Percentiles rank a stretch among this genome's conserved stretches.
These are phyloP conservation scores for Drosophila nr. medialis DNA, from an alignment of 2,888 invertebrate genomes.

Conservation along the genomic window DNA sequence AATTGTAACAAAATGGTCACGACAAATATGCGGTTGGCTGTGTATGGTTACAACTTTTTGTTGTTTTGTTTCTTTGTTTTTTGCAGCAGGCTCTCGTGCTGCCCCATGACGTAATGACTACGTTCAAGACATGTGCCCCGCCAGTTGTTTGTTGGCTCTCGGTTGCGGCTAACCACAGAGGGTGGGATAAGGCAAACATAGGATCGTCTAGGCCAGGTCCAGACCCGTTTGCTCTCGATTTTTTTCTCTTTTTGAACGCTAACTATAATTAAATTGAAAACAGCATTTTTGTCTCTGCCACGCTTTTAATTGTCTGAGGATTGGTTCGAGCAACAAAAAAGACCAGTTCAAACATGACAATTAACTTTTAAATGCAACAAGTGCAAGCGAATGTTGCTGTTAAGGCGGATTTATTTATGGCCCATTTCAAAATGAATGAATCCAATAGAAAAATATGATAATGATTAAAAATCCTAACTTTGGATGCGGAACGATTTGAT, in stretches of 20 bases:
- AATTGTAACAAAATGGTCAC: conserved; percentile 80
- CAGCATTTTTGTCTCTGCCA: conserved; percentile 49
- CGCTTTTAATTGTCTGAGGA: conserved; percentile 56
- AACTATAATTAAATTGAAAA: conserved; percentile 52
- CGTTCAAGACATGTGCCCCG: conserved; percentile 69
- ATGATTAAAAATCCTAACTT: not conserved
- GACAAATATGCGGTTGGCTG: conserved; percentile 73
- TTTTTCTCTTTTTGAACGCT: conserved; percentile 18
- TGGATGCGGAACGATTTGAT: not conserved
- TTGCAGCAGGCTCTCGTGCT: conserved; percentile 19
- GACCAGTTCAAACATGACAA: conserved; percentile 20
- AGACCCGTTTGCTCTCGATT: conserved; percentile 33
- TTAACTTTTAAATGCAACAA: conserved; percentile 9
- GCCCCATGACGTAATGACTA: conserved; percentile 73
- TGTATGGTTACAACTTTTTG: conserved; percentile 44
- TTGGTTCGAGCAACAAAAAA: conserved; percentile 39
- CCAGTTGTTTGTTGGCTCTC: conserved; percentile 47
- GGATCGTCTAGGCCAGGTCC: conserved; percentile 56
- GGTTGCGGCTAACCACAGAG: conserved; percentile 36
- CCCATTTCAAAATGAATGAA: not conserved
- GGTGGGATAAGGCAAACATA: not conserved
- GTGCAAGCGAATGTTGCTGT: conserved; percentile 7
- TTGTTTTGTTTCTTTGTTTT: conserved; percentile 1
- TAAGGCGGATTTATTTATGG: not conserved
- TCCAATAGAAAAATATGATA: not conserved